phyloP scores from a whole-genome alignment of 2,797 vertebrate genomes.

The Dendrocincla tyrannina region DNA sequence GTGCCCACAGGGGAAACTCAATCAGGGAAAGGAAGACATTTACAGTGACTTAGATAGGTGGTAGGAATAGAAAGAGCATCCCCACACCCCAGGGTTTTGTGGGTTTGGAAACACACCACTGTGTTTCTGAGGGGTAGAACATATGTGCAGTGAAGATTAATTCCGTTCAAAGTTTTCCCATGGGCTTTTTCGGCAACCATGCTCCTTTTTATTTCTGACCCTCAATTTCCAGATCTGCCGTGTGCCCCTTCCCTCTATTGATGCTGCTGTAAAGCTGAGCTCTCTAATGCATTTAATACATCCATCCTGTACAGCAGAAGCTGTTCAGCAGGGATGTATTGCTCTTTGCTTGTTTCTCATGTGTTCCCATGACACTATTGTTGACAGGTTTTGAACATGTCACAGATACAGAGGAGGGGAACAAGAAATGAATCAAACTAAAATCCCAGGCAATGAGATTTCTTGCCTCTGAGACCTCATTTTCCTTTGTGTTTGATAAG shows the following conservation, averaged over 20 bases:
- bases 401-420: background rate
- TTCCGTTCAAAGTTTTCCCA: background rate
- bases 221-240: background rate
- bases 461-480: background rate
- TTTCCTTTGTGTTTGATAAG: background rate
- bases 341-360: background rate
- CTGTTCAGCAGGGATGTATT: background rate
- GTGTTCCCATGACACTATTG: background rate
- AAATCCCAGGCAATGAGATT: background rate
- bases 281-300: background rate
- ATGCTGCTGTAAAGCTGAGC: background rate
- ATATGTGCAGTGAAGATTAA: background rate
- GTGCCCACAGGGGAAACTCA: background rate
- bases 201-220: background rate
- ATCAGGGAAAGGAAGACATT: accelerated
- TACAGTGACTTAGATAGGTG: background rate
- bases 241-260: background rate
- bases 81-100: background rate
- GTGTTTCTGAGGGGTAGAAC: background rate
- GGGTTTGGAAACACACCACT: background rate
- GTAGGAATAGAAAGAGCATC: background rate
- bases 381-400: background rate
- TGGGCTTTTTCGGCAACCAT: background rate
- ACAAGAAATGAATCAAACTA: background rate
- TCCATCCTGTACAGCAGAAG: background rate